These are phyloP conservation scores for Penaeus chinensis DNA, from an alignment of 1,140 invertebrate species.

Conservation along the genomic window DNA sequence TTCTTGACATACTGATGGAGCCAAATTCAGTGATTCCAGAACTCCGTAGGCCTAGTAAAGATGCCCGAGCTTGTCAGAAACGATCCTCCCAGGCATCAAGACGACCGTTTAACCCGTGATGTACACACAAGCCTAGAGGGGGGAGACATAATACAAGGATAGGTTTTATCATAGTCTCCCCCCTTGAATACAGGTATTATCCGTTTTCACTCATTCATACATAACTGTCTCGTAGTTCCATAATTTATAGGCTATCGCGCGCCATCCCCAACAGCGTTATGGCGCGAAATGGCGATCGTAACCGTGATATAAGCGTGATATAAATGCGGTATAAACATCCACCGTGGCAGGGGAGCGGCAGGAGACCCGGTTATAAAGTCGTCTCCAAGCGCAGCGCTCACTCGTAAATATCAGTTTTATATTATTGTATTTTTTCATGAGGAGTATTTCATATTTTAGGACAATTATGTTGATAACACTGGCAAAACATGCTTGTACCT, in stretches of 20 bases:
- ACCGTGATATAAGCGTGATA: constrained; percentile 46
- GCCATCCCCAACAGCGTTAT: constrained; percentile 46
- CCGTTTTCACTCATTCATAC: constrained; percentile 18
- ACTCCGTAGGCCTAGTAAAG: too few species aligned
- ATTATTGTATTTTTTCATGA: constrained; percentile 33
- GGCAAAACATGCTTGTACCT: not conserved
- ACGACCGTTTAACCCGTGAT: not conserved
- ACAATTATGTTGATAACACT: constrained; percentile 22
- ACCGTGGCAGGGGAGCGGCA: not conserved
- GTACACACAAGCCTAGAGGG: constrained; percentile 9
- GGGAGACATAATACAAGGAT: constrained; percentile 5
- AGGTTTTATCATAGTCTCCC: constrained; percentile 21
- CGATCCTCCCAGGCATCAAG: too few species aligned
- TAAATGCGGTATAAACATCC: constrained; percentile 28
- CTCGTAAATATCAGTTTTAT: constrained; percentile 37
- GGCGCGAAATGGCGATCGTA: constrained; percentile 50
- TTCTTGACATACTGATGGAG: too few species aligned
- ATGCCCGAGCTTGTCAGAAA: too few species aligned
- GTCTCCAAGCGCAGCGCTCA: not conserved
- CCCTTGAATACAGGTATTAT: constrained; percentile 21
- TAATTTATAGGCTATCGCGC: constrained; percentile 51
- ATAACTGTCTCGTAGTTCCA: constrained; percentile 33
- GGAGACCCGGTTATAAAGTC: constrained; percentile 17
- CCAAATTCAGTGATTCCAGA: too few species aligned
- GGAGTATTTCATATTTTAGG: constrained; percentile 17